Base-by-base conservation (phyloP, 2,113 vertebrate genomes). In the Semnornis frantzii region DNA sequence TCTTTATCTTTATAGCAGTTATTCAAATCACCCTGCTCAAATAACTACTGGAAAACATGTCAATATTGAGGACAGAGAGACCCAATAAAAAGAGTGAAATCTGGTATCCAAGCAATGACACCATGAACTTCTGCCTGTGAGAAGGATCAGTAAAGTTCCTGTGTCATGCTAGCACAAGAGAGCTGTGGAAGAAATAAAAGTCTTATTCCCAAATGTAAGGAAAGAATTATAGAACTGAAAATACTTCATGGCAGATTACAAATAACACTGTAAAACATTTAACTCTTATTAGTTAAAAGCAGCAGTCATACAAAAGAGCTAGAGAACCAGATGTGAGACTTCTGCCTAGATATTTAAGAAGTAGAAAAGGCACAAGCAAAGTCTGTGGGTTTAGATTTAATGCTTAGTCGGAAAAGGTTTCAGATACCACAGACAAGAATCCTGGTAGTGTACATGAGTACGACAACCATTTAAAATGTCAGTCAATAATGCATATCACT, bases 21-120 rank as follows among this genome's bases (percentile, higher is more conserved):
- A 80, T 95, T 94, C 37, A 83, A 76, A 96, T 55, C 85, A 87
- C 14, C 15, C 28, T 78, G 54, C 24, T 96, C 79, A 87, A 54
- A 46, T 62, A 76, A 75, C 48, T 85, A 70, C 33, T 87, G 73
- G 31, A 87, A 95, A 92, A 92, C 13, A 76, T 66, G 68, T 57
- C 84, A 89, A 72, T 48, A 31, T 23, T 60, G 66, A 90, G 58
- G 48, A 63, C 2, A 82, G 69, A 84, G 46, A 78, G 6, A 75
- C 6, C 21, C 19, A 86, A 86, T 39, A 44, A 92, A 78, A 85
- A 89, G 37, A 85, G 27, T 39, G 54, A 86, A 92, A 78, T 83
- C 10, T 66, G 18, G 44, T 76, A 89, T 44, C 66, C 12, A 70
- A 48, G 57, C 6, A 73, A 48, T 66, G 30, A 33, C 73, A 65